Evolutionary conservation across 2,888 invertebrate genomes (phyloP).

Genomic region (Rotaria magnacalcarata): DNA sequence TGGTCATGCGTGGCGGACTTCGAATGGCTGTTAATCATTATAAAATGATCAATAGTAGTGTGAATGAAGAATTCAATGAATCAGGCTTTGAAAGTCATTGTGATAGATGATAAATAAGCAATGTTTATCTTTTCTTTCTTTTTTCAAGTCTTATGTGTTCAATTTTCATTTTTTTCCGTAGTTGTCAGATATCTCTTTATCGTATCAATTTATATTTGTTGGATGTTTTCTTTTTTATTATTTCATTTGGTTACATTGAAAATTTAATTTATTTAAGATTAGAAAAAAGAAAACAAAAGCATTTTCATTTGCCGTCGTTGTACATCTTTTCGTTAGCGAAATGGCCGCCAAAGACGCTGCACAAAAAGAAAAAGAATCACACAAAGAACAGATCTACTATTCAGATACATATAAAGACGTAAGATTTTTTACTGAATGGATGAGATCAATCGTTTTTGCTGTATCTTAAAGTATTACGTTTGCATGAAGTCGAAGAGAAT

Average conservation of each 20-base stretch:
- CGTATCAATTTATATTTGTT: neutral
- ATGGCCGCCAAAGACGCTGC: conserved; percentile 31
- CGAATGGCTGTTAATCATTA: neutral
- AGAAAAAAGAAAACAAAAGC: neutral
- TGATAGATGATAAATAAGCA: conserved; percentile 10
- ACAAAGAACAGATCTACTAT: conserved; percentile 34
- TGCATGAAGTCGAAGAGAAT: too few relatives aligned
- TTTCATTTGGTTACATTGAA: neutral
- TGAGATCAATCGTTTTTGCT: too few relatives aligned
- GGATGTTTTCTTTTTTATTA: neutral
- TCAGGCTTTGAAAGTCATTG: conserved; percentile 4
- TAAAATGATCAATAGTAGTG: neutral
- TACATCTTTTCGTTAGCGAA: neutral
- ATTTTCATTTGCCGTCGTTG: neutral
- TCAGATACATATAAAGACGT: conserved; percentile 34
- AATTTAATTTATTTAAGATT: conserved; percentile 20
- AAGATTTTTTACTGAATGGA: neutral
- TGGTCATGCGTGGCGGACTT: neutral
- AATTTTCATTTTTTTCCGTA: neutral
- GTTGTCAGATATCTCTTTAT: neutral
- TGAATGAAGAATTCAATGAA: neutral
- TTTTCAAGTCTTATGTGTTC: neutral
- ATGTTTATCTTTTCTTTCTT: neutral
- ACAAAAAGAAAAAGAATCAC: conserved; percentile 23
- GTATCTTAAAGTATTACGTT: neutral